Evolutionary conservation across 2,888 invertebrate genomes (phyloP).

Genomic region (Drosophila fungiperda): DNA sequence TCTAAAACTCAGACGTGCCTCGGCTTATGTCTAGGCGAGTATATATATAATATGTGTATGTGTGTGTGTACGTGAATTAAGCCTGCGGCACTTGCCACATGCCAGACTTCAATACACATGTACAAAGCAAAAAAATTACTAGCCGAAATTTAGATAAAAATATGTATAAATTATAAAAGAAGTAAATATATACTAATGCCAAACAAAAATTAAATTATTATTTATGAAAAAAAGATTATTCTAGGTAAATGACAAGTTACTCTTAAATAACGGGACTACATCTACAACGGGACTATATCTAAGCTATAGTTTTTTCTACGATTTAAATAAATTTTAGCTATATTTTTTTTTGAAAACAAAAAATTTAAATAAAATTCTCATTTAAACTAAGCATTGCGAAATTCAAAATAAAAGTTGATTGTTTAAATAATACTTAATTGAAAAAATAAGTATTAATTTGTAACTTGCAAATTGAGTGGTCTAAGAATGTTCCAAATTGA

Average conservation of each 20-base stretch:
- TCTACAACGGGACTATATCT: not conserved
- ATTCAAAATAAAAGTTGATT: not conserved
- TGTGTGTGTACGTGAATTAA: slow-evolving; percentile 9
- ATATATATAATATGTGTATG: not conserved
- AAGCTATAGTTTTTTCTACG: not conserved
- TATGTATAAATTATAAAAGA: not conserved
- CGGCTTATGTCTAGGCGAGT: slow-evolving; percentile 10
- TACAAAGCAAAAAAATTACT: not conserved
- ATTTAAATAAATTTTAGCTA: not conserved
- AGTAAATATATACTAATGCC: not conserved
- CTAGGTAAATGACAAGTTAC: rapidly evolving
- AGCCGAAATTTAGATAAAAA: not conserved
- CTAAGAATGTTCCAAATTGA: not conserved
- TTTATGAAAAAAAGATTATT: not conserved
- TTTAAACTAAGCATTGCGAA: not conserved
- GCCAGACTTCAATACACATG: slow-evolving; percentile 16
- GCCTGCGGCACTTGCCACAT: slow-evolving; percentile 42
- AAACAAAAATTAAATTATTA: not conserved
- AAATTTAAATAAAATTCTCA: not conserved
- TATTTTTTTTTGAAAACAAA: not conserved
- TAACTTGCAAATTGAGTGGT: not conserved
- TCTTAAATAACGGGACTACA: not conserved
- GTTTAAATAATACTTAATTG: not conserved
- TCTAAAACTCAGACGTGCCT: slow-evolving; percentile 17
- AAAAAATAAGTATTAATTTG: rapidly evolving